phyloP scores from a whole-genome alignment of 1,140 invertebrate species.

The Archivesica marissinica region DNA sequence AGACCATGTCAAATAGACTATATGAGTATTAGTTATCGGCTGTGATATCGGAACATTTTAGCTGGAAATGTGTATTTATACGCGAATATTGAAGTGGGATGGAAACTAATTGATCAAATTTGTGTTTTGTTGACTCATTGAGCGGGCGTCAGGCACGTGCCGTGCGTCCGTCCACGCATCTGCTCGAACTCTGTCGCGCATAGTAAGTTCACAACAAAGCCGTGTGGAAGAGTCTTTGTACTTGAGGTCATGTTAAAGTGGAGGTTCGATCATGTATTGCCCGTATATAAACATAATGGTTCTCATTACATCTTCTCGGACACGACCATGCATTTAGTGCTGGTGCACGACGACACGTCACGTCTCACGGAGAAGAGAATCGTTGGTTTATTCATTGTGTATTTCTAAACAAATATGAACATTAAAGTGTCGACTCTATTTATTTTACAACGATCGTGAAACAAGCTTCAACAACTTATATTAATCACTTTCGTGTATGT shows the following conservation, averaged over 20 bases:
- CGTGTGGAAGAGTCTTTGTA: background rate
- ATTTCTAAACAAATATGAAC: too few species aligned
- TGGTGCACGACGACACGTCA: too few species aligned
- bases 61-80: conserved; percentile 20
- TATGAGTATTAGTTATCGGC: conserved; percentile 8
- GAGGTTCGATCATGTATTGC: background rate
- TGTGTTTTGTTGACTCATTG: conserved; percentile 50
- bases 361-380: too few species aligned
- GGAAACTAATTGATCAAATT: conserved; percentile 51
- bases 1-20: background rate
- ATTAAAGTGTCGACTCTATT: too few species aligned
- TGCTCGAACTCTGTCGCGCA: background rate
- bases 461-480: too few species aligned
- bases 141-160: conserved; percentile 13
- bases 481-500: too few species aligned
- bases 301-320: background rate
- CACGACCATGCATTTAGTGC: conserved; percentile 8
- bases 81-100: conserved; percentile 20
- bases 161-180: conserved; percentile 46
- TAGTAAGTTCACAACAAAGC: conserved; percentile 34
- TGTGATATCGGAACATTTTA: conserved; percentile 23
- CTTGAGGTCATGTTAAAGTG: background rate
- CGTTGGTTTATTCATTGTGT: too few species aligned
- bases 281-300: conserved; percentile 18
- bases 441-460: too few species aligned